Evolutionary conservation across 2,113 vertebrate species (phyloP), one percentile per base, ranked within the genome.

Genomic region (Vidua chalybeata): DNA sequence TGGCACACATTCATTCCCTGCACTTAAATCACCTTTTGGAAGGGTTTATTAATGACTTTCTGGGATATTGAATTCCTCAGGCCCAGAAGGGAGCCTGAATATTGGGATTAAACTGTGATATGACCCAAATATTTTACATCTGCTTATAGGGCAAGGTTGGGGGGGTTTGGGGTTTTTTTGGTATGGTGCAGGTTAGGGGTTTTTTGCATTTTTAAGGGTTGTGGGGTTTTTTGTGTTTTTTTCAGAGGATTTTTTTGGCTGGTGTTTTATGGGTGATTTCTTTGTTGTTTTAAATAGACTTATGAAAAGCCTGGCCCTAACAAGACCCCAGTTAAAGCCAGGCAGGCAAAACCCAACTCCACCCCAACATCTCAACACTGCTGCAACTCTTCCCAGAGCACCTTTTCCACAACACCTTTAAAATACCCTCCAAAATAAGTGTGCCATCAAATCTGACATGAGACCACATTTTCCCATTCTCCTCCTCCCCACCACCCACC

Each of bases 111-210:
- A 71, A 66, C 6, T 7, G 56, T 54, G 73, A 37, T 3, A 20
- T 2, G 49, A 33, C 26, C 41, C 63, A 18, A 62, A 30, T 43
- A 55, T 45, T 72, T 87, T 5, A 20, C 1, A 1, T n/a, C 39
- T 19, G 12, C 19, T 77, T 27, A 67, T 5, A 5, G 30, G 28
- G 4, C 4, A 64, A 46, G 8, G 8, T 0, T 41, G 23, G 22
- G 11, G 5, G 10, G 9, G 3, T 1, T 2, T 2, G 14, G 19
- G 5, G 4, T 2, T 20, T 24, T 35, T 28, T 7, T 8, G 5
- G 22, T 9, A 28, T 6, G 15, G 17, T 24, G 30, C 2, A 23
- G 12, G 5, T 10, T 12, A 1, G 2, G 2, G 33, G 1, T 5
- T 46, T 63, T 39, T 46, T 64, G 6, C 4, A 6, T 6, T 49